Evolutionary conservation across 2,888 invertebrate species (phyloP).

Genomic region (Minunthozetes semirufus): DNA sequence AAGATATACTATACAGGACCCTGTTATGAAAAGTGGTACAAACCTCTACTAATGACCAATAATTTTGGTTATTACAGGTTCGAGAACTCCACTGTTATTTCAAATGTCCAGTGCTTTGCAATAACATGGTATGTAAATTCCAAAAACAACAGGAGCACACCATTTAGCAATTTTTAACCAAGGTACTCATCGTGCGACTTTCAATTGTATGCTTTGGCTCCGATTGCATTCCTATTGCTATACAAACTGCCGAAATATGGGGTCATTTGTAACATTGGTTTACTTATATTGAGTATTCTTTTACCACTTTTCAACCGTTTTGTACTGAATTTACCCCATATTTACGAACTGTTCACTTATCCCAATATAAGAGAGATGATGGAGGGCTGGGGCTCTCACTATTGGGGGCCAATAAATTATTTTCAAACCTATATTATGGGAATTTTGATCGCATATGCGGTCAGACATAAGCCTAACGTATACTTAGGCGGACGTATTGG

Average conservation of each 20-base stretch:
- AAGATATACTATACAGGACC: not conserved
- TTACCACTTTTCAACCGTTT: not conserved
- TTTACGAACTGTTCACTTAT: not conserved
- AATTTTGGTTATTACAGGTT: not conserved
- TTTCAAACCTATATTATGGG: not conserved
- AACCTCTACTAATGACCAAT: not conserved
- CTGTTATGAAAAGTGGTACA: not conserved
- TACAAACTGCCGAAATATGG: conserved; percentile 16
- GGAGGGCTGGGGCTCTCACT: not conserved
- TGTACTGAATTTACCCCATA: not conserved
- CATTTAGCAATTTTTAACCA: no score
- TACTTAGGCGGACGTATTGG: conserved; percentile 15
- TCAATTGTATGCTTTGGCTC: conserved; percentile 28
- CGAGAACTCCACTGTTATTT: not conserved
- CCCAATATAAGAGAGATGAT: not conserved
- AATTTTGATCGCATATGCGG: not conserved
- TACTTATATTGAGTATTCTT: not conserved
- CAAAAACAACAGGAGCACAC: no score
- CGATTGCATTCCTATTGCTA: conserved; percentile 4
- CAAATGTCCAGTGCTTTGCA: not conserved
- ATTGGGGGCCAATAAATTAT: not conserved
- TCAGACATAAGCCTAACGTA: not conserved
- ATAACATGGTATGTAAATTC: not conserved
- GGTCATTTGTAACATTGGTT: not conserved
- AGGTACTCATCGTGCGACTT: conserved; percentile 9